Evolutionary conservation across 2,113 vertebrate species (phyloP), one percentile per base, ranked within the genome.

Genomic region (Apus apus): DNA sequence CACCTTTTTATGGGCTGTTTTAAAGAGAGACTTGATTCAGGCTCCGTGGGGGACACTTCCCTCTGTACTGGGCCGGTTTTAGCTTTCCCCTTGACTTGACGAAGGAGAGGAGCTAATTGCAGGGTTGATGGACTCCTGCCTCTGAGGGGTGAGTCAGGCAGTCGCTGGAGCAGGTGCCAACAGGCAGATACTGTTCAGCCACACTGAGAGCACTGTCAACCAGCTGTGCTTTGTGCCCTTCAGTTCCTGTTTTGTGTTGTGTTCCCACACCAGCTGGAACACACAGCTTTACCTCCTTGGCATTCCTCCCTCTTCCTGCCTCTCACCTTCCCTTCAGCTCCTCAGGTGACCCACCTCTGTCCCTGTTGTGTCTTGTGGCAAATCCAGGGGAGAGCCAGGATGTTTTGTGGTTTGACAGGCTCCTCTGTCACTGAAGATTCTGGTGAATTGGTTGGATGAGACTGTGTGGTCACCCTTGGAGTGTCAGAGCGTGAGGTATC

Each of bases 61-160:
- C 57, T 87, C 58, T 13, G 77, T 34, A 14, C 57, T 48, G 27
- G 38, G 66, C 71, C 51, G 54, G 45, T 82, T 95, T 94, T 93
- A 82, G 66, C 89, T 93, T 13, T 85, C 62, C 85, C 73, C 61
- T 78, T 60, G 80, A 72, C 77, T 89, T 94, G 30, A 62, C 1
- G n/a, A 74, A 76, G 89, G 75, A 95, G 30, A 36, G 79, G 9
- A 10, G 87, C 78, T 94, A 76, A 96, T 87, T 94, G 91, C 87
- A 43, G n/a, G 51, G 92, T 73, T 86, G 88, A 78, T 86, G 94
- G 75, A 27, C 4, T 21, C 74, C 83, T 90, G 79, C 64, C 70
- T 91, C 45, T 54, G 77, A 40, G 48, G 58, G 65, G 74, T 87
- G 94, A 94, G 77, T 91, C 89, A 96, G 81, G 81, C 74, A 62